Evolutionary conservation across 2,888 invertebrate species (phyloP).

Genomic region (Andrena dorsata): DNA sequence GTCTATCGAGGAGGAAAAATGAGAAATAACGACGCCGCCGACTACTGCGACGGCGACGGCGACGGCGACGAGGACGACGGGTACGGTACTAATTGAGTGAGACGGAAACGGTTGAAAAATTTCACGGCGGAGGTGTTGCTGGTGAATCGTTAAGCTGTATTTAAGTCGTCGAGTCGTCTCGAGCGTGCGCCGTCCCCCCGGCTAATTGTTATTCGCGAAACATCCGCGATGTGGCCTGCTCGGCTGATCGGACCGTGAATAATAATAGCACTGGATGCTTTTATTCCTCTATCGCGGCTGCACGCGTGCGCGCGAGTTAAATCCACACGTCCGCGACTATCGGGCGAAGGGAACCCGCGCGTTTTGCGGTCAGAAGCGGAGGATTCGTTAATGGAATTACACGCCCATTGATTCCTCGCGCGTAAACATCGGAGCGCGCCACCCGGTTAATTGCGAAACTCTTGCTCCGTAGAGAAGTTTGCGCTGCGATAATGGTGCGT

Average conservation of each 20-base stretch:
- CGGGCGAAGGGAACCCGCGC: too few relatives aligned
- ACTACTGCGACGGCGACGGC: constrained; percentile 15
- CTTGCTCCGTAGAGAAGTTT: background rate
- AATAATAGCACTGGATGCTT: constrained; percentile 54
- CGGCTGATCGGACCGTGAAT: constrained; percentile 64
- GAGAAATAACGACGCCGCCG: constrained; percentile 39
- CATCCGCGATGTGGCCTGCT: constrained; percentile 63
- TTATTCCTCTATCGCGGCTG: constrained; percentile 1
- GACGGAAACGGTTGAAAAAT: constrained; percentile 56
- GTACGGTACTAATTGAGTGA: constrained; percentile 57
- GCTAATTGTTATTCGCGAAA: constrained; percentile 68
- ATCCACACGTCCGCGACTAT: background rate
- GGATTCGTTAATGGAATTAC: constrained; percentile 59
- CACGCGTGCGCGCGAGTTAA: background rate
- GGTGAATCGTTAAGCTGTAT: constrained; percentile 63
- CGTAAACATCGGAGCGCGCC: background rate
- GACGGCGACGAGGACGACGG: constrained; percentile 11
- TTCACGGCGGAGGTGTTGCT: constrained; percentile 41
- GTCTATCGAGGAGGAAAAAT: constrained; percentile 47
- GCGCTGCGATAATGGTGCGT: background rate
- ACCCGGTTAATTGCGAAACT: constrained; percentile 1
- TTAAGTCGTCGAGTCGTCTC: constrained; percentile 50
- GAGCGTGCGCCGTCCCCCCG: constrained; percentile 26
- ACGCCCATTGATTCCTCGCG: constrained; percentile 56
- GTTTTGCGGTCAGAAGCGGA: constrained; percentile 24